Evolutionary conservation across 2,888 invertebrate species (phyloP).

Genomic region (Automeris io): DNA sequence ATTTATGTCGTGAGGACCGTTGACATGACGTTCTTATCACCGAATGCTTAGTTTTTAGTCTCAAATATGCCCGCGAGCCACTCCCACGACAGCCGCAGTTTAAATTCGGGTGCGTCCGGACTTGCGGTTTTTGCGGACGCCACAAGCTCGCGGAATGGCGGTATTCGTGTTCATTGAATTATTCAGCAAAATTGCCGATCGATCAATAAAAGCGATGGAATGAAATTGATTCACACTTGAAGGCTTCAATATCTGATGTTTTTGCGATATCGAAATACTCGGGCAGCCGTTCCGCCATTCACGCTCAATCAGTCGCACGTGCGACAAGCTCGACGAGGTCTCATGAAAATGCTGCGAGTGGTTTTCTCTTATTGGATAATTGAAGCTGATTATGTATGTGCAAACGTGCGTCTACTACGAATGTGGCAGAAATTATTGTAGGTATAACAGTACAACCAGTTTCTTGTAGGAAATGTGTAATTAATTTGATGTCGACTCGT

Average conservation of each 20-base stretch:
- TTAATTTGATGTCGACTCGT: constrained; percentile 32
- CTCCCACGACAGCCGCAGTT: constrained; percentile 56
- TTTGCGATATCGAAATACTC: constrained; percentile 66
- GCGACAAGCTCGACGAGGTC: constrained; percentile 28
- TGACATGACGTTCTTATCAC: constrained; percentile 77
- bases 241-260: constrained; percentile 61
- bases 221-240: constrained; percentile 75
- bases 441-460: constrained; percentile 39
- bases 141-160: constrained; percentile 61
- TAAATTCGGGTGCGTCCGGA: constrained; percentile 48
- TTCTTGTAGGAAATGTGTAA: constrained; percentile 39
- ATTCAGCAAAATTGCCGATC: constrained; percentile 72
- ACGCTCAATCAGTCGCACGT: constrained; percentile 61
- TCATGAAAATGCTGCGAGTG: constrained; percentile 46
- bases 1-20: constrained; percentile 74
- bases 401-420: constrained; percentile 23
- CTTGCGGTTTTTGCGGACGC: constrained; percentile 51
- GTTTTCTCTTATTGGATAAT: constrained; percentile 47
- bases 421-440: constrained; percentile 14
- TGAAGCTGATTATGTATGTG: constrained; percentile 35
- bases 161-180: constrained; percentile 72
- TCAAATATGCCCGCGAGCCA: constrained; percentile 51
- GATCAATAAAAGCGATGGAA: constrained; percentile 72
- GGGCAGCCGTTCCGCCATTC: constrained; percentile 63
- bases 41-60: constrained; percentile 60